A percentile compares a stretch with the other conserved stretches of the same genome.
Conservation (phyloP, 2,797 vertebrate species). For the Peromyscus attwateri region DNA sequence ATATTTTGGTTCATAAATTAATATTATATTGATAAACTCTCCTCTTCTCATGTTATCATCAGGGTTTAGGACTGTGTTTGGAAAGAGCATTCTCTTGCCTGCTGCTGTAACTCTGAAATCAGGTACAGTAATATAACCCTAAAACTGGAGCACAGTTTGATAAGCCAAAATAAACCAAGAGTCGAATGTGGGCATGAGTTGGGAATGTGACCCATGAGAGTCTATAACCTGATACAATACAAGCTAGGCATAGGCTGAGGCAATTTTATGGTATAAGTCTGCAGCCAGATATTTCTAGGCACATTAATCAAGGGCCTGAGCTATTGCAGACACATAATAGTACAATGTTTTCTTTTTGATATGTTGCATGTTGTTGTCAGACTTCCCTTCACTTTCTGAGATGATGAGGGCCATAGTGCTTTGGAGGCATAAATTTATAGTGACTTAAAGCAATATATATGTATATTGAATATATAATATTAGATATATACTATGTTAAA, state of each 20-base stretch:
- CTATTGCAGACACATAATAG: neutral
- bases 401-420: neutral
- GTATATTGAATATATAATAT: too few species aligned
- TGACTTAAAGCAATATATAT: neutral
- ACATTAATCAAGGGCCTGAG: neutral
- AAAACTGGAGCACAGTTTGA: constrained; percentile 12
- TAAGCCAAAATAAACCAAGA: neutral
- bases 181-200: neutral
- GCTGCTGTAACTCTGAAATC: constrained; percentile 18
- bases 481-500: neutral
- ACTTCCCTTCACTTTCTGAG: constrained; percentile 47
- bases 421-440: constrained; percentile 18
- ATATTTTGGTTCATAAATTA: constrained; percentile 3
- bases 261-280: neutral
- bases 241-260: neutral
- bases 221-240: neutral
- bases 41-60: neutral
- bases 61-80: neutral
- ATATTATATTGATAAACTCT: neutral
- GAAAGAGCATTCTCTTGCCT: neutral
- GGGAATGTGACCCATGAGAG: neutral
- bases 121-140: constrained; percentile 4
- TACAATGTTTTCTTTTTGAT: constrained; percentile 2
- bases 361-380: constrained; percentile 47
- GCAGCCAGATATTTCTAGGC: neutral